phyloP scores from a whole-genome alignment of 2,888 invertebrate species.

The Pseudoips prasinana region DNA sequence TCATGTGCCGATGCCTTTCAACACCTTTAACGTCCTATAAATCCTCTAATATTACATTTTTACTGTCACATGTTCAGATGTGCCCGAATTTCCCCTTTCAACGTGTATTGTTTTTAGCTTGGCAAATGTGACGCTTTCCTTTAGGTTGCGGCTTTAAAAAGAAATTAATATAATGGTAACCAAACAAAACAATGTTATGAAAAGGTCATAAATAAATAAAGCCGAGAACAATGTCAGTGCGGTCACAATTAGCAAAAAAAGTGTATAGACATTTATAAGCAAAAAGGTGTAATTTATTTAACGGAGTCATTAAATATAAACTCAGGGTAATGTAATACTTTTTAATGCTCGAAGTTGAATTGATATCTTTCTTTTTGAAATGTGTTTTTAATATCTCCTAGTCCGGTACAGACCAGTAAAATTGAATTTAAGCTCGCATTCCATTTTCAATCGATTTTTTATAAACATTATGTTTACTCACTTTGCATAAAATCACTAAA shows the following conservation, averaged over 20 bases:
- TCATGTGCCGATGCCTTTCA: constrained; percentile 47
- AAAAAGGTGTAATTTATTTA: constrained; percentile 36
- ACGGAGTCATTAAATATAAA: constrained; percentile 30
- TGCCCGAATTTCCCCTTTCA: constrained; percentile 15
- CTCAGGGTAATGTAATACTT: too few relatives aligned
- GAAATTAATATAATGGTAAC: constrained; percentile 21
- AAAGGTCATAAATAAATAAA: constrained; percentile 21
- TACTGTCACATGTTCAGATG: constrained; percentile 43
- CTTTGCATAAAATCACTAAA: too few relatives aligned
- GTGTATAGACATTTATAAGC: constrained; percentile 30
- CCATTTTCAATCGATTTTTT: too few relatives aligned
- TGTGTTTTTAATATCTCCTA: too few relatives aligned
- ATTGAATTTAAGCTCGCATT: too few relatives aligned
- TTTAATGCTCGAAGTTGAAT: too few relatives aligned
- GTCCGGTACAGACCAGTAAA: too few relatives aligned
- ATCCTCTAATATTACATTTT: constrained; percentile 56
- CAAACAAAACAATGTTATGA: constrained; percentile 23
- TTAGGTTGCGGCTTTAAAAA: constrained; percentile 7
- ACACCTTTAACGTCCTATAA: constrained; percentile 52
- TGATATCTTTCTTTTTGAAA: too few relatives aligned
- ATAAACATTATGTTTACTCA: too few relatives aligned
- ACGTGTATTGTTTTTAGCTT: constrained; percentile 11
- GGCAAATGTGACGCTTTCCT: constrained; percentile 5
- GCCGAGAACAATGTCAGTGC: constrained; percentile 8
- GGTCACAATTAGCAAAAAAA: constrained; percentile 26